Evolutionary conservation across 2,888 invertebrate genomes (phyloP), one percentile per base, ranked within the genome.

Genomic region (Mythimna loreyi): DNA sequence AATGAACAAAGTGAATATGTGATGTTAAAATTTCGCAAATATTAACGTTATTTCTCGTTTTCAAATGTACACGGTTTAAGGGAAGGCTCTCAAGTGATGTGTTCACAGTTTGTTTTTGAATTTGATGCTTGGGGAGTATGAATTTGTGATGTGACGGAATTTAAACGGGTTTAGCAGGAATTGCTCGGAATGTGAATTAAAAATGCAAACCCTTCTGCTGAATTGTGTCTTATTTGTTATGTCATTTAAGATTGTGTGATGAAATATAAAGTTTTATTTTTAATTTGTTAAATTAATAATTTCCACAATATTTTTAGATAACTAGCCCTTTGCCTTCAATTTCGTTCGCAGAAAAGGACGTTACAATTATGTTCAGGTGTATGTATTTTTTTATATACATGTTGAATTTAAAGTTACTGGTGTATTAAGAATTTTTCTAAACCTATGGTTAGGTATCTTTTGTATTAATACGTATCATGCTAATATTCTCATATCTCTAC

Each of bases 11-110:
- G 82, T 83, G 80, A 84, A 82, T 82, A 67, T 79, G 75, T 85
- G 74, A 75, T 83, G 84, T 80, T 84, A 80, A 81, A 86, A 76
- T 82, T 83, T 84, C 82, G 81, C 83, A 84, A 86, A 86, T 81
- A 82, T 74, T 61, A 61, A 62, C 71, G 72, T 64, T 67, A 69
- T 80, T 80, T 78, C 68, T 62, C 70, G 59, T 77, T 67, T 69
- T 75, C 52, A 64, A 81, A 79, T 73, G 77, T 82, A 81, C 74
- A 69, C 50, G 72, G 65, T 73, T 76, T 73, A 66, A 56, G 57
- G 61, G 55, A 67, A 77, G 67, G 64, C 63, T 78, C 63, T 69
- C 60, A 63, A 65, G 62, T 69, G 67, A 72, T 59, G 75, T 55
- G 40, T 68, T 67, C 64, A 30, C 65, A 63, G 68, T 68, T 74